Percentiles rank a stretch among this genome's conserved stretches.
Conservation (phyloP, 2,888 invertebrate genomes). For the Acrocera orbiculus region DNA sequence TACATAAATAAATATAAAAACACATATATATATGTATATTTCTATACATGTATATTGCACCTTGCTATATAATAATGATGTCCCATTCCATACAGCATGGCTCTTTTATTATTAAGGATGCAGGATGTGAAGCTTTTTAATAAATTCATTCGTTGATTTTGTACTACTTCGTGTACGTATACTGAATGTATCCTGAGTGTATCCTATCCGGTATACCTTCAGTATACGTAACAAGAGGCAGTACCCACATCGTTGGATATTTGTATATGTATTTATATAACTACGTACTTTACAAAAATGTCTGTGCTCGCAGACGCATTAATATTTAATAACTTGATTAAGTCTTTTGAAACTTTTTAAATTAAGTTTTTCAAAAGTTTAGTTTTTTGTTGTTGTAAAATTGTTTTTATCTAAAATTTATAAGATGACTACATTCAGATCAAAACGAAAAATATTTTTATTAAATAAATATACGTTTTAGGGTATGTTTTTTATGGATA, state of each 20-base stretch:
- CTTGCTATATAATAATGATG: conserved; percentile 10
- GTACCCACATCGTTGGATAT: conserved; percentile 46
- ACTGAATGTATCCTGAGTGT: conserved; percentile 99
- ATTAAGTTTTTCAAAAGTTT: too few relatives aligned
- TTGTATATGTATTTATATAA: conserved; percentile 2
- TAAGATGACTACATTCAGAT: too few relatives aligned
- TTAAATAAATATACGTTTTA: too few relatives aligned
- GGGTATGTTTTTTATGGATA: too few relatives aligned
- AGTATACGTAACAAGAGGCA: conserved; percentile 99
- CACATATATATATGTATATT: neutral
- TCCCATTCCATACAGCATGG: conserved; percentile 17
- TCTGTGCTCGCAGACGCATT: too few relatives aligned
- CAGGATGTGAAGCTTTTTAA: too few relatives aligned
- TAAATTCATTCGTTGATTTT: conserved; percentile 34
- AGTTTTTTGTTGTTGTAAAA: too few relatives aligned
- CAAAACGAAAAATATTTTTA: too few relatives aligned
- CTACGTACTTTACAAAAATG: too few relatives aligned
- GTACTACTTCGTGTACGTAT: conserved; percentile 94
- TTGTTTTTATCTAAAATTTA: too few relatives aligned
- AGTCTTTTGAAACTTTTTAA: too few relatives aligned
- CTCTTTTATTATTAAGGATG: conserved; percentile 16
- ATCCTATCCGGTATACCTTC: conserved; percentile 98
- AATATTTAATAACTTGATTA: too few relatives aligned
- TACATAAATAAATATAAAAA: neutral
- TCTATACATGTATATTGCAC: conserved; percentile 1